Evolutionary conservation across 2,797 vertebrate genomes (phyloP).

Genomic region (Brachymystax lenok): DNA sequence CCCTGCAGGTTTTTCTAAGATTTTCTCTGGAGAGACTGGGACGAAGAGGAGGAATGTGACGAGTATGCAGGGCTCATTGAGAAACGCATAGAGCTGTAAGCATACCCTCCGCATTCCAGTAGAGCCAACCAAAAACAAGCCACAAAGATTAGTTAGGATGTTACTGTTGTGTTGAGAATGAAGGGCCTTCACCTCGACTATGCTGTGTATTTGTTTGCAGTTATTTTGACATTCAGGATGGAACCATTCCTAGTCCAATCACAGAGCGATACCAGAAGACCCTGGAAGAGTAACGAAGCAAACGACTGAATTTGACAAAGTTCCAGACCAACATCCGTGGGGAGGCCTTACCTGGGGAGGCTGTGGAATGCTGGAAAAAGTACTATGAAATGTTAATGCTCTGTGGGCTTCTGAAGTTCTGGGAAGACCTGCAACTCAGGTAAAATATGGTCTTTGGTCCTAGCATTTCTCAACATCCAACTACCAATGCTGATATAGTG

Average conservation of each 20-base stretch:
- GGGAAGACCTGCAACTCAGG: conserved; percentile 61
- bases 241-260: conserved; percentile 56
- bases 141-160: background rate
- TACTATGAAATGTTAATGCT: conserved; percentile 73
- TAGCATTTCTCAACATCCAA: background rate
- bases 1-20: conserved; percentile 65
- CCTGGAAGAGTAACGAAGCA: conserved; percentile 62
- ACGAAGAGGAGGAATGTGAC: conserved; percentile 65
- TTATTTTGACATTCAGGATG: conserved; percentile 71
- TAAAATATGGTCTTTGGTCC: conserved; percentile 25
- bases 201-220: conserved; percentile 39
- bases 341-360: conserved; percentile 61
- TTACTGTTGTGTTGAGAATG: background rate
- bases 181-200: background rate
- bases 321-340: conserved; percentile 67
- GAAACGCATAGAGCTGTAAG: conserved; percentile 75
- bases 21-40: conserved; percentile 68
- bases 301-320: conserved; percentile 58
- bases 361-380: conserved; percentile 68
- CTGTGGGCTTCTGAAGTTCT: conserved; percentile 64
- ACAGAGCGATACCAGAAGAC: conserved; percentile 65
- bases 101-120: background rate
- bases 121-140: background rate
- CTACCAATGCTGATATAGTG: background rate
- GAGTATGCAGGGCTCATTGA: conserved; percentile 65